phyloP scores from a whole-genome alignment of 1,140 invertebrate genomes.

The Rhopalosiphum maidis region DNA sequence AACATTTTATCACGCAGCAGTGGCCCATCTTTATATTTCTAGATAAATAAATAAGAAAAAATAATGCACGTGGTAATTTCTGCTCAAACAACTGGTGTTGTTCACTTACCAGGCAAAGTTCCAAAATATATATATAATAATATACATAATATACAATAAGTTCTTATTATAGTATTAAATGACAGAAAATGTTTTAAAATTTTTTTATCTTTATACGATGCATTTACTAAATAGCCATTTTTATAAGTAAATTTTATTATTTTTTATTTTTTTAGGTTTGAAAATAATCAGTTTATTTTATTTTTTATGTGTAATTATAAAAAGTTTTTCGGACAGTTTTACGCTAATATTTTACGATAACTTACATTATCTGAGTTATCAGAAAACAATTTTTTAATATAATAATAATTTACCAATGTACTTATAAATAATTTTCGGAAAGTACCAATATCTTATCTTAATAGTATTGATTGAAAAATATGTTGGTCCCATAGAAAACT shows the following conservation, averaged over 20 bases:
- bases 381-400: not conserved
- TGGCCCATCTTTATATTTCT: not conserved
- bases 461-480: too few relatives aligned
- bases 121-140: not conserved
- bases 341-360: too few relatives aligned
- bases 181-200: not conserved
- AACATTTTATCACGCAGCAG: not conserved
- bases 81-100: not conserved
- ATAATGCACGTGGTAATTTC: not conserved
- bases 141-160: not conserved
- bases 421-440: not conserved
- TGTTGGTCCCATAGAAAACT: too few relatives aligned
- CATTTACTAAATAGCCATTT: not conserved
- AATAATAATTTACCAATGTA: not conserved
- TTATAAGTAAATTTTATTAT: not conserved
- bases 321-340: not conserved
- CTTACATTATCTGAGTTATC: not conserved
- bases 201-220: not conserved
- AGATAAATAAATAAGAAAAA: constrained; percentile 31
- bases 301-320: not conserved
- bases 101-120: not conserved
- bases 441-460: not conserved
- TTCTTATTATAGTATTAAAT: not conserved
- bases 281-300: not conserved
- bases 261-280: not conserved